A percentile compares a stretch with the other conserved stretches of the same genome.
phyloP scores from a whole-genome alignment of 2,797 vertebrate genomes.

The Australoheros facetus region DNA sequence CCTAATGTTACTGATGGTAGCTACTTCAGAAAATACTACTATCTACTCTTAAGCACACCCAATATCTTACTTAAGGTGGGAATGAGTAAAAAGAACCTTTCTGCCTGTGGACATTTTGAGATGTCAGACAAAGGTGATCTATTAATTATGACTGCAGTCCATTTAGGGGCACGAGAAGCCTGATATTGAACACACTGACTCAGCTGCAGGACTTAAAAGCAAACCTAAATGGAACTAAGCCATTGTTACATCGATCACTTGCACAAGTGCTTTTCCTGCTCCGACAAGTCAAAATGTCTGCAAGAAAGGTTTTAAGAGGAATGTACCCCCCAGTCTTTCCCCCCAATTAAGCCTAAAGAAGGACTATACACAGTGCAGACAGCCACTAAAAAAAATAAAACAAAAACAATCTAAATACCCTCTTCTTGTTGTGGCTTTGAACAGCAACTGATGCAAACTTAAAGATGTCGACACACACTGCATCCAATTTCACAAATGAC shows the following conservation, averaged over 20 bases:
- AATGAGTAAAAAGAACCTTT: slow-evolving; percentile 59
- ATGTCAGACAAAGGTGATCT: slow-evolving; percentile 8
- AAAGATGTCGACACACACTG: slow-evolving; percentile 65
- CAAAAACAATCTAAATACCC: slow-evolving; percentile 16
- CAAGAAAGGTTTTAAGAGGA: slow-evolving; percentile 56
- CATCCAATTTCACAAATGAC: slow-evolving; percentile 64
- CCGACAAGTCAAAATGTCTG: slow-evolving; percentile 46
- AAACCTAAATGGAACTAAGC: slow-evolving; percentile 12
- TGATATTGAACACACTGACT: background rate
- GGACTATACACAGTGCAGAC: slow-evolving; percentile 43
- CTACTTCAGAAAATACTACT: background rate
- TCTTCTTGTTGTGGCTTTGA: slow-evolving; percentile 21
- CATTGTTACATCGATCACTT: background rate
- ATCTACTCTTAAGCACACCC: background rate
- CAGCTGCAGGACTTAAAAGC: background rate
- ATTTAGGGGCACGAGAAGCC: background rate
- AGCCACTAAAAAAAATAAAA: slow-evolving; percentile 30
- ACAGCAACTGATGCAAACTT: slow-evolving; percentile 67
- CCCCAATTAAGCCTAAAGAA: slow-evolving; percentile 20
- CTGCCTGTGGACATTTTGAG: slow-evolving; percentile 41
- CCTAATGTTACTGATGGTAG: background rate
- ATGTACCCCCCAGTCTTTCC: slow-evolving; percentile 44
- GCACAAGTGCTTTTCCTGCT: background rate
- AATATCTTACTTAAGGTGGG: background rate
- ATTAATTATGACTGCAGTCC: slow-evolving; percentile 15